Evolutionary conservation across 2,888 invertebrate species (phyloP).

Genomic region (Fabriciana adippe): DNA sequence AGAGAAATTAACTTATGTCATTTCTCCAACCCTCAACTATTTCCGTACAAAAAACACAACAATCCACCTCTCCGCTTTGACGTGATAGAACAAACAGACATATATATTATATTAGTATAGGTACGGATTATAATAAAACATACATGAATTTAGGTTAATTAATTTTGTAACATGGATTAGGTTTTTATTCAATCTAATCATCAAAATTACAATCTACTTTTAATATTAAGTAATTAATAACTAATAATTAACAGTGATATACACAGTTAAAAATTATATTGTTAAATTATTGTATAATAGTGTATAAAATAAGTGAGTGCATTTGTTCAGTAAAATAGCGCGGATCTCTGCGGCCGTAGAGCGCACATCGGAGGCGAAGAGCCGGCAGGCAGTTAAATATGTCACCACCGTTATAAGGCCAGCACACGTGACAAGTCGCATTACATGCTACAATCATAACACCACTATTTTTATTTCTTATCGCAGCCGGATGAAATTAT

Average conservation of each 20-base stretch:
- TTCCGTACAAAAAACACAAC: no score
- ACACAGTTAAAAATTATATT: neutral
- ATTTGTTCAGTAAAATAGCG: slow-evolving; percentile 4
- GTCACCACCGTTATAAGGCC: slow-evolving; percentile 64
- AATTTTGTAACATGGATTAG: no score
- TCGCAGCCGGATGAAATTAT: slow-evolving; percentile 28
- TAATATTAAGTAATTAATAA: no score
- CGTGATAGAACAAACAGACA: no score
- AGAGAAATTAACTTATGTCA: no score
- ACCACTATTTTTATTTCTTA: slow-evolving; percentile 35
- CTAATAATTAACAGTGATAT: neutral
- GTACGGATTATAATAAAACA: no score
- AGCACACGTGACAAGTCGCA: slow-evolving; percentile 43
- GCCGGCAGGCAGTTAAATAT: slow-evolving; percentile 60
- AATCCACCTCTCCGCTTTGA: no score
- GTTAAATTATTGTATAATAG: neutral
- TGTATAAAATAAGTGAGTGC: neutral
- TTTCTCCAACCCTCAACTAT: no score
- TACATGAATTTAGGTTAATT: no score
- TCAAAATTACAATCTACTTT: no score
- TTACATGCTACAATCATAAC: slow-evolving; percentile 33
- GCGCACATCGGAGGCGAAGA: slow-evolving; percentile 37
- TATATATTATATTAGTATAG: no score
- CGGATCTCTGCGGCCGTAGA: slow-evolving; percentile 12
- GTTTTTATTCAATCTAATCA: no score